phyloP scores from a whole-genome alignment of 2,797 vertebrate genomes.

The Trematomus bernacchii region DNA sequence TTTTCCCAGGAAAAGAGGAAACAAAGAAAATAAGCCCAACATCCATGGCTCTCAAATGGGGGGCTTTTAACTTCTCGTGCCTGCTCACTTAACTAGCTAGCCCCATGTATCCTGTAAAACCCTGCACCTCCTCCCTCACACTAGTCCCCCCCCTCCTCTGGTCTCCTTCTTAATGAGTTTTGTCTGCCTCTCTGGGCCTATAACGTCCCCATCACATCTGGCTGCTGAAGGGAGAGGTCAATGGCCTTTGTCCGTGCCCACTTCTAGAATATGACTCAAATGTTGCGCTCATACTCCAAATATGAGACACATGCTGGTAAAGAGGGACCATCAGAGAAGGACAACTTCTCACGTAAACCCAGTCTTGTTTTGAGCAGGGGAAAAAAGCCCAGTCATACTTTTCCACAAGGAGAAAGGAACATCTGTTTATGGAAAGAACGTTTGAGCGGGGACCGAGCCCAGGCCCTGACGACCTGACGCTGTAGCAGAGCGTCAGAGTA shows the following conservation, averaged over 20 bases:
- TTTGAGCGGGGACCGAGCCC: constrained; percentile 32
- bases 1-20: background rate
- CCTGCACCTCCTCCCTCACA: constrained; percentile 27
- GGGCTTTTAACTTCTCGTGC: constrained; percentile 26
- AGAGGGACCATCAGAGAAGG: constrained; percentile 10
- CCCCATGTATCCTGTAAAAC: constrained; percentile 64
- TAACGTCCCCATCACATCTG: constrained; percentile 77
- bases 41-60: constrained; percentile 24
- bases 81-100: constrained; percentile 46
- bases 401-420: constrained; percentile 59
- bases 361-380: constrained; percentile 31
- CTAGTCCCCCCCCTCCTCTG: background rate
- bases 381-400: constrained; percentile 48
- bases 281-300: constrained; percentile 65
- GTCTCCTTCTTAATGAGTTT: constrained; percentile 76
- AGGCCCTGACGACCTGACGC: constrained; percentile 3
- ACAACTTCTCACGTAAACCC: constrained; percentile 39
- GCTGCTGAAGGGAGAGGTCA: constrained; percentile 68
- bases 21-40: constrained; percentile 28
- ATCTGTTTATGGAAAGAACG: constrained; percentile 61
- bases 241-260: constrained; percentile 61
- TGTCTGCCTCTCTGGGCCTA: constrained; percentile 69
- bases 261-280: constrained; percentile 63
- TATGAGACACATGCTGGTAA: constrained; percentile 53
- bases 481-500: constrained; percentile 26